These are phyloP conservation scores for Salmo trutta DNA, from an alignment of 2,797 vertebrate genomes.

Conservation along the genomic window DNA sequence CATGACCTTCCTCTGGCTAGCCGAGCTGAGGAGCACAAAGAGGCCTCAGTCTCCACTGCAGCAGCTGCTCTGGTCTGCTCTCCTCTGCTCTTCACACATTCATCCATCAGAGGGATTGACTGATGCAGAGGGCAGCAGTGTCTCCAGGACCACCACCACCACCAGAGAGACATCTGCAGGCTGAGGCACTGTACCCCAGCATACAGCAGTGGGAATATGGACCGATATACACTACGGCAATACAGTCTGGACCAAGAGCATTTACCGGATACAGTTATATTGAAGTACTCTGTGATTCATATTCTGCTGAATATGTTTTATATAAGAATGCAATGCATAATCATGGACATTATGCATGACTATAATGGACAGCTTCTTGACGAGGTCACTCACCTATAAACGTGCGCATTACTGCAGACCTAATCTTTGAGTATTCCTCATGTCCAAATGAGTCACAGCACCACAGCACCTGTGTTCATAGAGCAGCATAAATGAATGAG, in stretches of 20 bases:
- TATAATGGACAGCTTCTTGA: too few species aligned
- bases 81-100: not conserved
- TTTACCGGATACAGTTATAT: not conserved
- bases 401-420: too few species aligned
- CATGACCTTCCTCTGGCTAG: constrained; percentile 39
- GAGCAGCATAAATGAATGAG: too few species aligned
- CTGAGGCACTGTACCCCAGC: not conserved
- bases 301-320: too few species aligned
- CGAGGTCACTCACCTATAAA: too few species aligned
- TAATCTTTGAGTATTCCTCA: too few species aligned
- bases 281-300: too few species aligned
- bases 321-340: too few species aligned
- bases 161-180: not conserved
- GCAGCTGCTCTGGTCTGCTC: not conserved
- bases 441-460: too few species aligned
- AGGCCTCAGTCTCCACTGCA: not conserved
- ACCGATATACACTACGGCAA: not conserved
- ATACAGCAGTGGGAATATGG: too few species aligned
- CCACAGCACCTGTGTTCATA: too few species aligned
- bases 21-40: constrained; percentile 25
- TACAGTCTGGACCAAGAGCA: not conserved
- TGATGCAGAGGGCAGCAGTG: not conserved
- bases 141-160: not conserved
- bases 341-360: too few species aligned
- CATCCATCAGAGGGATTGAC: not conserved